Evolutionary conservation across 1,140 invertebrate species (phyloP), one percentile per base, ranked within the genome.

Genomic region (Patella vulgata): DNA sequence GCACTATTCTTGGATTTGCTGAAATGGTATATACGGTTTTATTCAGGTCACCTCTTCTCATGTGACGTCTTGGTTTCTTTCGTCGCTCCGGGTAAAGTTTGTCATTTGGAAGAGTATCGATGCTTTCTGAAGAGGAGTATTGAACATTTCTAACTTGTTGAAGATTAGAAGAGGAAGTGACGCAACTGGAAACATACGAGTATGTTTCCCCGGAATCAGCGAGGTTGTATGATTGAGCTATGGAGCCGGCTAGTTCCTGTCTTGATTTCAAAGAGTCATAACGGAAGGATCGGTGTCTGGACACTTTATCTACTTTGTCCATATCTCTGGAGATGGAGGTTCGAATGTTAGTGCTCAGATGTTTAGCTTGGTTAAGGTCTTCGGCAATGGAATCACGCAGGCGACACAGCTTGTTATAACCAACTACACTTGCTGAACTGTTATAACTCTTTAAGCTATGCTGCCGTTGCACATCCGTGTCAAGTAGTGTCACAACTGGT

Each of bases 231-330:
- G 63, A 64, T 44, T 68, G 58, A 1, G 70, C 68, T n/a, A 77
- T 71, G 19, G 74, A 69, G 12, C 69, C 72, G 3, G 62, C 71
- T n/a, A 77, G 58, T 25, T 74, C 74, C 28, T 72, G 62, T 21
- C 59, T 55, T 11, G 73, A 70, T 30, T 52, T 67, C 5, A 66
- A 28, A 11, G 66, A 65, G 12, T 68, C 61, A 43, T 65, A 68
- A 23, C 55, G 47, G 61, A 56, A 64, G 14, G 50, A 61, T 23
- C 59, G 25, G 9, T 51, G 36, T 42, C 47, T 62, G 33, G 33
- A 5, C 3, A 28, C 0, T 17, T 36, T 44, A 21, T 47, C 55
- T n/a, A 19, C 52, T 40, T 33, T 57, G 42, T 69, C 52, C 33
- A 72, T 33, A 17, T 72, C 70, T 40, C 57, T 66, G 17, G 46